These are phyloP conservation scores for Sandelia bainsii DNA, from an alignment of 2,797 vertebrate species.

Conservation along the genomic window DNA sequence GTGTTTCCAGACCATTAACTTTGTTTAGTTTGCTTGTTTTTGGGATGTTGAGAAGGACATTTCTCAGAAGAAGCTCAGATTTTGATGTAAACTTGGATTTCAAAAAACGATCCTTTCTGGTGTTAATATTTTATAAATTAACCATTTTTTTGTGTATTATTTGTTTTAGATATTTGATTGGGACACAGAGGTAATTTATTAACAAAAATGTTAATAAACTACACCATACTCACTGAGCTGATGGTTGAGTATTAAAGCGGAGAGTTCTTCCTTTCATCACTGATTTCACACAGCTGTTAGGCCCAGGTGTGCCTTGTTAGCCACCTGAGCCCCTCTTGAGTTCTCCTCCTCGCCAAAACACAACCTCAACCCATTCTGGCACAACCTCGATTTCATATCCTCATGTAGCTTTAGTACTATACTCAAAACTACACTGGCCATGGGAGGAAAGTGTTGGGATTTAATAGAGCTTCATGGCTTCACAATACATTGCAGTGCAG, in stretches of 20 bases:
- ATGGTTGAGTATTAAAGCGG: not conserved
- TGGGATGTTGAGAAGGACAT: no score
- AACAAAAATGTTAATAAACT: no score
- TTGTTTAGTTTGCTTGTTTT: no score
- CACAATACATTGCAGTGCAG: not conserved
- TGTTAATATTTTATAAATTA: not conserved
- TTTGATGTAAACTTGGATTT: no score
- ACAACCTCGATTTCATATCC: constrained; percentile 10
- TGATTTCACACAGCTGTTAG: constrained; percentile 11
- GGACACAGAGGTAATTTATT: no score
- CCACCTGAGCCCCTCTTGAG: constrained; percentile 15
- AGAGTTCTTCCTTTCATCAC: constrained; percentile 2
- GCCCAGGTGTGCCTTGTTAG: constrained; percentile 13
- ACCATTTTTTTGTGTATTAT: not conserved
- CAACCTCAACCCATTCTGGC: constrained; percentile 1
- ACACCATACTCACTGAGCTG: not conserved
- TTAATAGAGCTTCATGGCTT: not conserved
- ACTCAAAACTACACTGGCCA: not conserved
- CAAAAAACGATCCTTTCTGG: no score
- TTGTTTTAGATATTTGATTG: not conserved
- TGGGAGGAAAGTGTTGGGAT: not conserved
- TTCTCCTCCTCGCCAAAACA: constrained; percentile 3
- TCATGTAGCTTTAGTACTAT: no score
- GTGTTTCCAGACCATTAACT: no score
- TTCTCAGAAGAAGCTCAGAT: no score